Percentiles rank a stretch among this genome's conserved stretches.
phyloP scores from a whole-genome alignment of 2,888 invertebrate species.

The Endomychus coccineus region DNA sequence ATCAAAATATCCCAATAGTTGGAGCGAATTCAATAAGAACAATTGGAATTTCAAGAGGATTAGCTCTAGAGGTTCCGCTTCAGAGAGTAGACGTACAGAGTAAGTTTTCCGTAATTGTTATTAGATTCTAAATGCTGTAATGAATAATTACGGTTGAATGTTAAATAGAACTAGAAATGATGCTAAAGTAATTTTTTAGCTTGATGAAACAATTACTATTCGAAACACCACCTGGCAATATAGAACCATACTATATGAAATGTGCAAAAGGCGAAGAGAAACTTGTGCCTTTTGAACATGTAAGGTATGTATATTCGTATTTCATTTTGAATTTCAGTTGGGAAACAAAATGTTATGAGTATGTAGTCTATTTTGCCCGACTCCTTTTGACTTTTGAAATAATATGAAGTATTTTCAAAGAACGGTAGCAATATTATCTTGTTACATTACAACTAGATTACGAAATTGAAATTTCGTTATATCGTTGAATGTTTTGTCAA shows the following conservation, averaged over 20 bases:
- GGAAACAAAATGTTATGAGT: no score
- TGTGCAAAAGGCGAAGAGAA: conserved; percentile 26
- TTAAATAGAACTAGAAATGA: neutral
- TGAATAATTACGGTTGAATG: conserved; percentile 1
- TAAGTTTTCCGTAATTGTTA: conserved; percentile 11
- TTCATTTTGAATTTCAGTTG: conserved; percentile 8
- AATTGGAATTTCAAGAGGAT: conserved; percentile 15
- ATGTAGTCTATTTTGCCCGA: no score
- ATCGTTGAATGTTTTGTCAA: no score
- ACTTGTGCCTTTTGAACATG: conserved; percentile 27
- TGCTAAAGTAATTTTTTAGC: conserved; percentile 17
- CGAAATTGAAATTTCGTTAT: no score
- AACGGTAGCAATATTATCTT: no score
- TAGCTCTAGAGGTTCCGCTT: conserved; percentile 7
- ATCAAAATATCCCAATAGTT: conserved; percentile 28
- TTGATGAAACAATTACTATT: conserved; percentile 28
- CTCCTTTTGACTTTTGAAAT: no score
- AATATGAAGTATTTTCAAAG: no score
- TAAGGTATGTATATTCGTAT: conserved; percentile 29
- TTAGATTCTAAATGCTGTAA: conserved; percentile 3
- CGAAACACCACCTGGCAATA: conserved; percentile 27
- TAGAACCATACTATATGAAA: conserved; percentile 28
- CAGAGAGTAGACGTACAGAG: conserved; percentile 17
- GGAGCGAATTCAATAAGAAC: conserved; percentile 28
- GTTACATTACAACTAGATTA: no score